Conservation (phyloP, 2,113 vertebrate species). For the Ageneiosus marmoratus region DNA sequence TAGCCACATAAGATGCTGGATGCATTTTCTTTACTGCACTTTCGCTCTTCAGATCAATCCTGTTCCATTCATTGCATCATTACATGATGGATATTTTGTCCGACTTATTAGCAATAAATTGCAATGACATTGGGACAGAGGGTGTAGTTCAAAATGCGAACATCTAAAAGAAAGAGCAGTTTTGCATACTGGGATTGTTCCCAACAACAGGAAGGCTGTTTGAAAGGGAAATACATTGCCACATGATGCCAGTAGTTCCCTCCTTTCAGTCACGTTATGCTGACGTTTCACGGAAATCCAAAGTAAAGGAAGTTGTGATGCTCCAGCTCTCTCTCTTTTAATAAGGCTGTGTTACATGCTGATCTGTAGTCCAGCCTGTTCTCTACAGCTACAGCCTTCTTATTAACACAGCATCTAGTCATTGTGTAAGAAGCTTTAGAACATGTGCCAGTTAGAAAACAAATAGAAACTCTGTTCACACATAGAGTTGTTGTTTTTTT, state of each 20-base stretch:
- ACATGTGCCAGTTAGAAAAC: neutral
- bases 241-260: slow-evolving; percentile 15
- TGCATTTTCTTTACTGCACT: neutral
- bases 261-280: slow-evolving; percentile 42
- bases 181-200: slow-evolving; percentile 36
- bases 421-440: slow-evolving; percentile 2
- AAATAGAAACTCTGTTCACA: neutral
- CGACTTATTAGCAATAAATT: too few species aligned
- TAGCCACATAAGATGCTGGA: neutral
- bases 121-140: neutral
- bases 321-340: slow-evolving; percentile 10
- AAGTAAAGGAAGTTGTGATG: slow-evolving; percentile 20
- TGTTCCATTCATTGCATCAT: neutral
- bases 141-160: slow-evolving; percentile 11
- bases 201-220: slow-evolving; percentile 26
- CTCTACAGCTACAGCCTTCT: neutral
- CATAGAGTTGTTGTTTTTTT: neutral
- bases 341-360: neutral
- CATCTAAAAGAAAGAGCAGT: slow-evolving; percentile 4
- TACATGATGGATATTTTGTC: neutral
- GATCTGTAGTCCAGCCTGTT: slow-evolving; percentile 5
- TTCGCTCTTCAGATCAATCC: neutral
- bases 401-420: neutral
- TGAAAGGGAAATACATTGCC: slow-evolving; percentile 39
- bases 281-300: slow-evolving; percentile 37